These are phyloP conservation scores for Brachypodius melanocephalos DNA, from an alignment of 2,113 vertebrate genomes.

Conservation along the genomic window DNA sequence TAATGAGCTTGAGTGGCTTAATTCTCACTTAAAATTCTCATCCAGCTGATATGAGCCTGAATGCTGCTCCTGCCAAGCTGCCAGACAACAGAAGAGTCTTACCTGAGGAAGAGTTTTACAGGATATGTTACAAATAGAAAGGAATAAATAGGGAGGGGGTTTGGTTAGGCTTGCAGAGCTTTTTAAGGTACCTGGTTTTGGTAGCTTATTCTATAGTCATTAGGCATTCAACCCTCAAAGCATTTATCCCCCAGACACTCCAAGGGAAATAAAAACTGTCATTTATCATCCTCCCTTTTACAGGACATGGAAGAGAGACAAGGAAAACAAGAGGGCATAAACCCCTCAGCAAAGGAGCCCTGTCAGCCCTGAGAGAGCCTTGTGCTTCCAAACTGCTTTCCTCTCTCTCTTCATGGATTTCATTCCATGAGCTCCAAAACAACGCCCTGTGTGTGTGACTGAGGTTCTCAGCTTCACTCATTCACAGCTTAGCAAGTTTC, in stretches of 20 bases:
- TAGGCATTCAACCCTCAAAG: neutral
- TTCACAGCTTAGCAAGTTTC: neutral
- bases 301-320: fast-evolving
- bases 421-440: neutral
- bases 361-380: neutral
- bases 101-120: neutral
- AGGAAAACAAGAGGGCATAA: neutral
- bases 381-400: neutral
- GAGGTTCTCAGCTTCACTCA: neutral
- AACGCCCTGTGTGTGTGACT: no score
- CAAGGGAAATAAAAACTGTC: neutral
- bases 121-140: neutral
- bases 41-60: neutral
- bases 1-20: constrained; percentile 6
- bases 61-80: neutral
- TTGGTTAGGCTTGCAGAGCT: neutral
- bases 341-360: neutral
- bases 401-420: neutral
- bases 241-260: neutral
- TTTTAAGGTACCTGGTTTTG: neutral
- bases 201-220: neutral
- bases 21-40: neutral
- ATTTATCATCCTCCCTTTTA: neutral
- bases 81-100: neutral
- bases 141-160: neutral